phyloP scores from a whole-genome alignment of 2,797 vertebrate species.

The Artibeus lituratus region DNA sequence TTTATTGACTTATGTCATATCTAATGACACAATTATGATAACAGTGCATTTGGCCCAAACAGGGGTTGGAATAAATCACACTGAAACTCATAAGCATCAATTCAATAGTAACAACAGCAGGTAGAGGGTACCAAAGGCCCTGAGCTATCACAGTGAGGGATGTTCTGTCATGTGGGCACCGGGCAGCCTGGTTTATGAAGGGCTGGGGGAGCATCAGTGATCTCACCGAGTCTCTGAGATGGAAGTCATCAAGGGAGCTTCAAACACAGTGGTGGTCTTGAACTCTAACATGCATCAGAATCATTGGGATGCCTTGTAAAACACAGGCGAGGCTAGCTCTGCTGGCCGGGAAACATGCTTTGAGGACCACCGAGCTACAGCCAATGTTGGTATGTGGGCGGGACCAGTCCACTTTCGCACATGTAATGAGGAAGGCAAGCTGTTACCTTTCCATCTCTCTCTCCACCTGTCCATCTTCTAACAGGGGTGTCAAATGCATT shows the following conservation, averaged over 20 bases:
- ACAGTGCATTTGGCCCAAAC: background rate
- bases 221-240: background rate
- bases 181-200: background rate
- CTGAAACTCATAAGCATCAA: background rate
- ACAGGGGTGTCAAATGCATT: too few relatives aligned
- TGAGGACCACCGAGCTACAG: background rate
- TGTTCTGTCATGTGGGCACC: rapidly evolving
- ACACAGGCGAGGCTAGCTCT: background rate
- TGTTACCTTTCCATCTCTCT: background rate
- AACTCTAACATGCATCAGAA: background rate
- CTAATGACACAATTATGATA: background rate
- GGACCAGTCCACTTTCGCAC: background rate
- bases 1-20: background rate
- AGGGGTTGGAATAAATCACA: background rate
- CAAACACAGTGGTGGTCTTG: background rate
- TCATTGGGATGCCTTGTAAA: background rate
- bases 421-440: background rate
- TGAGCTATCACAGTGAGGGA: background rate
- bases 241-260: background rate
- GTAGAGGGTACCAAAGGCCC: background rate
- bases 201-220: background rate
- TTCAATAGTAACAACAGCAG: background rate
- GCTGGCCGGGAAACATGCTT: background rate
- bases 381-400: background rate
- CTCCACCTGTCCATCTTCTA: background rate